Conservation (phyloP, 2,113 vertebrate genomes). For the Oriolus oriolus region DNA sequence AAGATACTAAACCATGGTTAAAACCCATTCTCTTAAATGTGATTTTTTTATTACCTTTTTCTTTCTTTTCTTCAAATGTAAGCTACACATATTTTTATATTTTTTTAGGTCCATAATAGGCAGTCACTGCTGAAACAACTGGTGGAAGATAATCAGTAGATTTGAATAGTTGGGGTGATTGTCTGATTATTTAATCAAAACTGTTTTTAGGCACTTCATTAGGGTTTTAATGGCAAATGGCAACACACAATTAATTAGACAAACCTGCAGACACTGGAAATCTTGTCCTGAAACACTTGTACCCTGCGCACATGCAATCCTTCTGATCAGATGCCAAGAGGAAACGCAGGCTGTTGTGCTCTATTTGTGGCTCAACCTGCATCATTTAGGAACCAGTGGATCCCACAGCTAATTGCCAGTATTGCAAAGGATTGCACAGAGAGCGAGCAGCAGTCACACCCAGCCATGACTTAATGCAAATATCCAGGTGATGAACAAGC, state of each 20-base stretch:
- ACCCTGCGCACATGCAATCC: background rate
- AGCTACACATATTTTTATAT: background rate
- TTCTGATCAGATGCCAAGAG: background rate
- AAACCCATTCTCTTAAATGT: background rate
- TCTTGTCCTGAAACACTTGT: background rate
- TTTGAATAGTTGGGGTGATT: background rate
- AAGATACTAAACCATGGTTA: background rate
- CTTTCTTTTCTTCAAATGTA: background rate
- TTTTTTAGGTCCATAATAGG: background rate
- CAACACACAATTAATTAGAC: slow-evolving; percentile 15
- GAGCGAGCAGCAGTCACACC: background rate
- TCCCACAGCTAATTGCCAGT: slow-evolving; percentile 3
- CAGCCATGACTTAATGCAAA: background rate
- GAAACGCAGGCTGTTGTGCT: background rate
- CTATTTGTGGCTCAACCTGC: slow-evolving; percentile 6
- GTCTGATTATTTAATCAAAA: slow-evolving; percentile 45
- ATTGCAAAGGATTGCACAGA: background rate
- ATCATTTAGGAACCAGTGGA: background rate
- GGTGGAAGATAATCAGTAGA: slow-evolving; percentile 9
- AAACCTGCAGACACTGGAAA: background rate
- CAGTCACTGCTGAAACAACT: slow-evolving; percentile 3
- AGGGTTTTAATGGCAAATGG: slow-evolving; percentile 7
- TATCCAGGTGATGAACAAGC: background rate
- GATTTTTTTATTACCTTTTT: background rate
- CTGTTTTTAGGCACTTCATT: slow-evolving; percentile 2